Evolutionary conservation across 37 sponge, comb jelly and placozoan species (phyloP).

Genomic region (Halichondria panicea): DNA sequence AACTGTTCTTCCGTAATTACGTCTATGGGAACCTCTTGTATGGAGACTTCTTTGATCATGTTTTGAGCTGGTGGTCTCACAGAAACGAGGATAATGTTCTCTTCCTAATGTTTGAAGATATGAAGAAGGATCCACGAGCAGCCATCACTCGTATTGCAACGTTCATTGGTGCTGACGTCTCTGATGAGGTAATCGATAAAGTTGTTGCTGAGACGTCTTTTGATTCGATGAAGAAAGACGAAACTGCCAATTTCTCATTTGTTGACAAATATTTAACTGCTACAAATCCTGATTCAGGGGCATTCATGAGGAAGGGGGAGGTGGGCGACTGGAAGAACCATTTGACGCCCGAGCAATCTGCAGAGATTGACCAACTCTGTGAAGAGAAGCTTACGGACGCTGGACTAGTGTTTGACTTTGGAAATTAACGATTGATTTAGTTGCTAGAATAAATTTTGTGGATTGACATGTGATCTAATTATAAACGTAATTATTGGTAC

Average conservation of each 20-base stretch:
- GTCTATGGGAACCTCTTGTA: slow-evolving; percentile 22
- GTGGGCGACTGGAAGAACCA: slow-evolving; percentile 67
- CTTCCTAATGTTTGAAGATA: slow-evolving; percentile 66
- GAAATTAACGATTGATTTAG: too few relatives aligned
- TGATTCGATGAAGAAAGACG: slow-evolving; percentile 46
- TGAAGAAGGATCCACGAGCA: slow-evolving; percentile 37
- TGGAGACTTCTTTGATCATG: slow-evolving; percentile 62
- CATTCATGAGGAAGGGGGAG: slow-evolving; percentile 46
- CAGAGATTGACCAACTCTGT: slow-evolving; percentile 29
- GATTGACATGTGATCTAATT: too few relatives aligned
- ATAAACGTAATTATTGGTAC: too few relatives aligned
- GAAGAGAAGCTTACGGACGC: slow-evolving; percentile 23
- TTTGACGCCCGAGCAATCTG: slow-evolving; percentile 38
- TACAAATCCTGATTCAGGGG: not conserved
- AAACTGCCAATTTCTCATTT: slow-evolving; percentile 27
- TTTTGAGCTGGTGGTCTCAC: slow-evolving; percentile 52
- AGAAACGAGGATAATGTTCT: slow-evolving; percentile 43
- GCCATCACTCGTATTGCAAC: slow-evolving; percentile 11
- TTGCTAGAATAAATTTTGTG: too few relatives aligned
- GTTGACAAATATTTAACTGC: not conserved
- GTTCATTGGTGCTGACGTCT: slow-evolving; percentile 36
- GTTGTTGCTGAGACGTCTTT: slow-evolving; percentile 27
- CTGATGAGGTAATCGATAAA: slow-evolving; percentile 13
- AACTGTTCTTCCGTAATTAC: not conserved
- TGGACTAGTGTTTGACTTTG: too few relatives aligned